These are phyloP conservation scores for Drosophila sordidula DNA, from an alignment of 2,888 invertebrate species.

Conservation along the genomic window DNA sequence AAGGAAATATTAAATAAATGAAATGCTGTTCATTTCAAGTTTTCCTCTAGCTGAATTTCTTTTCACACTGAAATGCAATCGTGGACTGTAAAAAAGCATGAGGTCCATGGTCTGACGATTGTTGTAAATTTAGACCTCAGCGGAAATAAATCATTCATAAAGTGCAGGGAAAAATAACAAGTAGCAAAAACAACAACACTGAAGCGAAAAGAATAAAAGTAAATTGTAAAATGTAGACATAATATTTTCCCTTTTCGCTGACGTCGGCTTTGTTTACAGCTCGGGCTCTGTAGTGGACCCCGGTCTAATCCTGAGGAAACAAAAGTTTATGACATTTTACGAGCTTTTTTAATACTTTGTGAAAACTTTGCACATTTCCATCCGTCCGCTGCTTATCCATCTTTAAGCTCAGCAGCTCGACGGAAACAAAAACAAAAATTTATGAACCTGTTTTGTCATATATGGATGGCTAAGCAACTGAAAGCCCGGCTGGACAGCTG, in stretches of 20 bases:
- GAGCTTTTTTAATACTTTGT: constrained; percentile 78
- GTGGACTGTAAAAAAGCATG: constrained; percentile 7
- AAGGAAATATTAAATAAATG: neutral
- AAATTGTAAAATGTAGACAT: constrained; percentile 54
- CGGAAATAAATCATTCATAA: constrained; percentile 45
- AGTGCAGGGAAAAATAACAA: constrained; percentile 17
- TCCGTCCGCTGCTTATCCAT: constrained; percentile 62
- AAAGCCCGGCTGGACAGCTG: constrained; percentile 19
- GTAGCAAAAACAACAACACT: constrained; percentile 13
- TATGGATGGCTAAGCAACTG: constrained; percentile 45
- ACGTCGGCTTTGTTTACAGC: constrained; percentile 22
- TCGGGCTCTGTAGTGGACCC: constrained; percentile 49
- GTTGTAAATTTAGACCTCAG: constrained; percentile 5
- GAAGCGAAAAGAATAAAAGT: constrained; percentile 47
- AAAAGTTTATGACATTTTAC: constrained; percentile 76
- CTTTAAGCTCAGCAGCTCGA: constrained; percentile 57
- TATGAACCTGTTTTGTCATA: constrained; percentile 71
- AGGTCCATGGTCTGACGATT: constrained; percentile 1
- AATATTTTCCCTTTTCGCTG: constrained; percentile 44
- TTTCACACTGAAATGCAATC: neutral
- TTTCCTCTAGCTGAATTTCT: neutral
- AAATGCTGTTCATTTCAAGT: neutral
- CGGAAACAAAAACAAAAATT: constrained; percentile 66
- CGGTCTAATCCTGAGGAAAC: constrained; percentile 68
- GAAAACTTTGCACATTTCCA: constrained; percentile 71